Evolutionary conservation across 2,113 vertebrate genomes (phyloP), one percentile per base, ranked within the genome.

Genomic region (Scalopus aquaticus): DNA sequence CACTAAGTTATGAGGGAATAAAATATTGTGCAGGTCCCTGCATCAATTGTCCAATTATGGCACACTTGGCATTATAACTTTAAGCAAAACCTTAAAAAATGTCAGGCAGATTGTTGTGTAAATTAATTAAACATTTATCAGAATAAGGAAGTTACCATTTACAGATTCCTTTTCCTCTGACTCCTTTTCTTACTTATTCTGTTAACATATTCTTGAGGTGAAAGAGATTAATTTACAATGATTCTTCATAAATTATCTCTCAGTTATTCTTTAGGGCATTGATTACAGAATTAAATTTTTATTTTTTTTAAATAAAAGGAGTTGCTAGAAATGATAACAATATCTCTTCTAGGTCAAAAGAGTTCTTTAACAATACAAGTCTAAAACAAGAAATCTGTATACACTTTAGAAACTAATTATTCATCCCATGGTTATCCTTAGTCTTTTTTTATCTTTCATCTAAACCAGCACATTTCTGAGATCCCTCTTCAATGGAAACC

Each of bases 91-190:
- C 17, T n/a, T 83, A 65, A 30, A 12, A 69, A 74, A 78, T 44
- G 49, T 22, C 64, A 22, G 54, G 26, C 26, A 94, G 93, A 37
- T 44, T 93, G 19, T 93, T 17, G 28, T 91, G 51, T 30, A 80
- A 81, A 91, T 82, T 91, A 95, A 84, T 87, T 90, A 90, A 95
- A 39, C 1, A 12, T 83, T 54, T 65, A 60, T 90, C 35, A 67
- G 26, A 60, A 81, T 77, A 67, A 30, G 42, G 65, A 87, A 67
- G 32, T 54, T 86, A 37, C 16, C 79, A 76, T 78, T 88, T 81
- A 54, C 60, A 93, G 76, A 44, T 62, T 89, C 28, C 6, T 77
- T 87, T 73, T 86, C 44, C 39, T 89, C 62, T 62, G 20, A 0
- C 11, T 72, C 32, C 28, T 39, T 80, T 91, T 77, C 44, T 85